Base-by-base conservation (phyloP, 1,140 invertebrate species). In the Drosophila nikananu region DNA sequence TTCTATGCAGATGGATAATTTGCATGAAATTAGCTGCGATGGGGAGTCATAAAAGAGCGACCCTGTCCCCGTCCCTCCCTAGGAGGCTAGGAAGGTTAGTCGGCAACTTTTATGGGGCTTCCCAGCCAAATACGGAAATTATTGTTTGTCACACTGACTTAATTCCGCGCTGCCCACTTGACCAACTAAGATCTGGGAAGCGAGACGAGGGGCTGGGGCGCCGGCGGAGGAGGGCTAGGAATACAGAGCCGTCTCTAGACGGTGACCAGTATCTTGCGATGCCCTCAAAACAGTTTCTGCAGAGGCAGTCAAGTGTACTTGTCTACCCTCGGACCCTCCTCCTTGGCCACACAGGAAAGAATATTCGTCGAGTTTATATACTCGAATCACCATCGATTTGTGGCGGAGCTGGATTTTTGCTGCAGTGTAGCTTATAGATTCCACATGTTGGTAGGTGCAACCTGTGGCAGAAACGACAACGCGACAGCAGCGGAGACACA, bases 101-200 rank as follows among this genome's bases (percentile, higher is more conserved):
- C 41, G 27, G 48, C 49, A 30, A 37, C 55, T 41, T 61, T 67
- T 44, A 46, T 73, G 70, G 25, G 44, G 30, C 49, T 55, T 75
- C 72, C 49, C 57, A 60, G 65, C 46, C 70, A 70, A 80, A 67
- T 62, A 75, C 67, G 79, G 73, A 55, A 84, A 90, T 72, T 81
- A 79, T 90, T 89, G 86, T 89, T 87, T 87, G 84, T 87, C 84
- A 89, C 84, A 90, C 86, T 87, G 86, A 90, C 84, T 90, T 78
- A 89, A 79, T 89, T 87, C 80, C 70, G 66, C 66, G 70, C 80
- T 63, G 75, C 71, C 73, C 81, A 87, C 81, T 87, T 87, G 84
- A 87, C 84, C 84, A 87, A 87, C 81, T 89, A 55, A 67, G 46
- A 61, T 71, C 49, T 46, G 23, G 49, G 23, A 13, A 61, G 7